Evolutionary conservation across 1,140 invertebrate species (phyloP), one percentile per base, ranked within the genome.

Genomic region (Plodia interpunctella): DNA sequence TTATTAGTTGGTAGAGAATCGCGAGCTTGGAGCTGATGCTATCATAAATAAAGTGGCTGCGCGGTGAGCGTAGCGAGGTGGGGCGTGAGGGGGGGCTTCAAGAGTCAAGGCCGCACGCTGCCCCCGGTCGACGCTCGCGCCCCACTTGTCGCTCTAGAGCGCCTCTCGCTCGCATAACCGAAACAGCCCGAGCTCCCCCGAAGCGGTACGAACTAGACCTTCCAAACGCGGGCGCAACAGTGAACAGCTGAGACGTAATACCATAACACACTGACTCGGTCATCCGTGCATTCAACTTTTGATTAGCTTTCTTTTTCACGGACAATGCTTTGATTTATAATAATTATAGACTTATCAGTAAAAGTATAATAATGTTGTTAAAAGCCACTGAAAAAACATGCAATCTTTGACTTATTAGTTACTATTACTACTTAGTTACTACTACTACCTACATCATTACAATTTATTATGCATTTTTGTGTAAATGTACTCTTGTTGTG

Each of bases 21-120:
- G 83, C 80, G 74, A 84, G 79, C 74, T 85, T 82, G 82, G 80
- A 74, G 81, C 75, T 79, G 81, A 87, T 87, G 83, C 78, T 83
- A 88, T 88, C 86, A 86, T 88, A 87, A 86, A 88, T 87, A 88
- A 85, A 82, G 79, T 85, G 78, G 81, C 80, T 79, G 80, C 71
- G 77, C 77, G 74, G 81, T 60, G 66, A 74, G 69, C 72, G 73
- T 63, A 70, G 74, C 68, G 75, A 58, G 74, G 68, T 49, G 57
- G 50, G 66, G 55, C 66, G 63, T 74, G 70, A 70, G 68, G 61
- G 64, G 59, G 69, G 70, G 79, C 78, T 81, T 79, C 85, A 91
- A 92, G 91, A 93, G 92, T 93, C 92, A 93, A 93, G 92, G 92
- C 91, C 92, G 91, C 92, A 91, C 92, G 92, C 88, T 92, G 92